Evolutionary conservation across 2,888 invertebrate species (phyloP).

Genomic region (Eilema depressum): DNA sequence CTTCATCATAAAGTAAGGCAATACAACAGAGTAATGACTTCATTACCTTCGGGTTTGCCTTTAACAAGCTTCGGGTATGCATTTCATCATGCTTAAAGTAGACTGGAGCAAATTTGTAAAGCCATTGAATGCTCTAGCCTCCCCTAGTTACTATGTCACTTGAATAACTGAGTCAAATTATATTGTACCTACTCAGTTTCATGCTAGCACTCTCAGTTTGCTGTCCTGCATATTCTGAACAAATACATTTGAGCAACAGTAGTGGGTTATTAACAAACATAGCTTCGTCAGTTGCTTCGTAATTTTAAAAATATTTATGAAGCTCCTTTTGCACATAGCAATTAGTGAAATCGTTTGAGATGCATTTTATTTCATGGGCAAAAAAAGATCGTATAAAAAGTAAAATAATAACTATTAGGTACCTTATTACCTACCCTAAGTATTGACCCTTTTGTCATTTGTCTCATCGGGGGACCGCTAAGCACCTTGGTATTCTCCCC

Average conservation of each 20-base stretch:
- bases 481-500: no score
- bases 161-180: constrained; percentile 50
- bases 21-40: constrained; percentile 36
- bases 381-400: no score
- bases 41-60: constrained; percentile 19
- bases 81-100: constrained; percentile 58
- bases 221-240: neutral
- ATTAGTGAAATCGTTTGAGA: no score
- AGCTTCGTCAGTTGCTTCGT: no score
- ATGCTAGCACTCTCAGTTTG: neutral
- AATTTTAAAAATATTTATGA: no score
- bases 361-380: no score
- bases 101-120: constrained; percentile 63
- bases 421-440: no score
- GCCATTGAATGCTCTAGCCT: constrained; percentile 60
- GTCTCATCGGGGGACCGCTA: no score
- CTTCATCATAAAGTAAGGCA: constrained; percentile 41
- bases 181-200: constrained; percentile 31
- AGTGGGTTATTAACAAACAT: no score
- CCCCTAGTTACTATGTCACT: constrained; percentile 47
- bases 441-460: no score
- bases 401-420: no score
- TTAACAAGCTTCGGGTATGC: constrained; percentile 43
- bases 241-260: neutral
- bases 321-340: no score